Evolutionary conservation across 2,888 invertebrate species (phyloP).

Genomic region (Thera obeliscata): DNA sequence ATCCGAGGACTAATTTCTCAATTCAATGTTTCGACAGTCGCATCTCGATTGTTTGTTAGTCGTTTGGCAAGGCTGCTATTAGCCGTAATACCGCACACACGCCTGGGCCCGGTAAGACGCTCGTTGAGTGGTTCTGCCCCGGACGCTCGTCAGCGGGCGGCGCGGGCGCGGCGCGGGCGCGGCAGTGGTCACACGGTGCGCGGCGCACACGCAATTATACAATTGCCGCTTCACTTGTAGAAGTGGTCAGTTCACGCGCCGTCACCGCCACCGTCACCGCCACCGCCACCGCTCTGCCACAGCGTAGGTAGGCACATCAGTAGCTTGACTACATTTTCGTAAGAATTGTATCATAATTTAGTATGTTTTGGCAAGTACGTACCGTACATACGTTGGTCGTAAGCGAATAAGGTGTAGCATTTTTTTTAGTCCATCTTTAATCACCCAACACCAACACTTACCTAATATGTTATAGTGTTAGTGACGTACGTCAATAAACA

Average conservation of each 20-base stretch:
- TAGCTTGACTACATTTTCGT: not conserved
- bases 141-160: not conserved
- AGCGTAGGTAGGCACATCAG: slow-evolving; percentile 1
- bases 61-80: too few species aligned
- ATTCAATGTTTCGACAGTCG: not conserved
- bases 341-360: too few species aligned
- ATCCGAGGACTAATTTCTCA: not conserved
- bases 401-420: too few species aligned
- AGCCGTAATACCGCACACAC: too few species aligned
- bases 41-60: not conserved
- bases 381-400: too few species aligned
- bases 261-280: slow-evolving; percentile 18
- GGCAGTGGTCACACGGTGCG: slow-evolving; percentile 9
- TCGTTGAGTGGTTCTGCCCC: too few species aligned
- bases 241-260: slow-evolving; percentile 45
- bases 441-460: too few species aligned
- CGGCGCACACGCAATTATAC: slow-evolving; percentile 61
- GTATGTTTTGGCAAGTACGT: too few species aligned
- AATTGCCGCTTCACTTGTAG: slow-evolving; percentile 59
- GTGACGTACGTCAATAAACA: too few species aligned
- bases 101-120: too few species aligned
- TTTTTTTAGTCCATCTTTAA: too few species aligned
- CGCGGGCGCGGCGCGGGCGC: not conserved
- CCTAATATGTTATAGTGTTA: too few species aligned
- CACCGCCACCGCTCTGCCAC: slow-evolving; percentile 16